Base-by-base conservation (phyloP, 2,888 invertebrate genomes). In the Elgonia sp. region DNA sequence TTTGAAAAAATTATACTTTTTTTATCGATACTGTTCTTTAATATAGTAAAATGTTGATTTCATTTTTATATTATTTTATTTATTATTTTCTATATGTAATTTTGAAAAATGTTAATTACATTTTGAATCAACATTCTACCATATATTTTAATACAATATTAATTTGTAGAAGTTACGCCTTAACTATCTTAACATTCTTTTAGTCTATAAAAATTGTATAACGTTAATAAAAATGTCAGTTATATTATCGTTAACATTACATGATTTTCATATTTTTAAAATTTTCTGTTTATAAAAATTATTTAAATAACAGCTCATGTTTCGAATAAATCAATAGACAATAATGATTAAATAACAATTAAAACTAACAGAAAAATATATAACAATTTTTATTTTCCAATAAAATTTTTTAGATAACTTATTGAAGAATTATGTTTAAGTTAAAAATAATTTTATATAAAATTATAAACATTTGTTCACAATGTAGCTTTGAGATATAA, bases 221-320 rank as follows among this genome's bases (percentile, higher is more conserved):
- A 76, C 76, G n/a, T 76, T 37, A 76, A 53, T 76, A 20, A 76
- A 75, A 75, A 50, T 63, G 75, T 73, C 21, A 55, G 42, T 70
- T 29, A 29, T 39, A 70, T 39, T 37, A 57, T 18, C 60, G 42
- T 57, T 63, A 75, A 75, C 75, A 75, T n/a, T 42, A 62, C 16
- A 12, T 29, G 20, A 73, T n/a, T 72, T 40, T n/a, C 7, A 37
- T 53, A 50, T n/a, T 18, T 53, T 65, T 39, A 5, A 39, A 39
- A 29, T 16, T 37, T 62, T 62, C 16, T 16, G 37, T 12, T 20
- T 57, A 9, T 8, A 6, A 8, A 21, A 57, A 57, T 21, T 53
- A n/a, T 53, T 53, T n/a, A n/a, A 16, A 53, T n/a, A 53, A 53
- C 7, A 53, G 29, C 29, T 29, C 14, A 14, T 53, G 53, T 53